Evolutionary conservation across 1,140 invertebrate genomes (phyloP), one percentile per base, ranked within the genome.

Genomic region (Drosophila fuyamai): DNA sequence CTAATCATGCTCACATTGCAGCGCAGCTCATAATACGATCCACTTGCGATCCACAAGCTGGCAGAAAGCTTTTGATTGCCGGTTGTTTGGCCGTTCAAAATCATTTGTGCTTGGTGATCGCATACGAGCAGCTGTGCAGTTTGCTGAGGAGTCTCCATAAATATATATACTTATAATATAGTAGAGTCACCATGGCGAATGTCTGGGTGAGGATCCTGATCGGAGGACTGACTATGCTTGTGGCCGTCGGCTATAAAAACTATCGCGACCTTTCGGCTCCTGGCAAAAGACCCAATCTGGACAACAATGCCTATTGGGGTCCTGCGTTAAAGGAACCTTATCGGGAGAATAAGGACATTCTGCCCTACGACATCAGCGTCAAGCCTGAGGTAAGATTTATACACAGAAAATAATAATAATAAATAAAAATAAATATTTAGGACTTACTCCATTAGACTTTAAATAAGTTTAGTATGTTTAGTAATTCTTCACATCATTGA

Each of bases 221-320:
- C 51, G 85, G 50, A 32, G 85, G 23, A n/a, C 7, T 90, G 23
- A 41, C 76, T 36, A 35, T 81, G 9, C 12, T 79, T 12, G 23
- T 68, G 6, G 81, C 76, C 8, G 29, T 91, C 0, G 65, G 73
- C 13, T 82, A 72, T 14, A 85, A 91, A 5, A 90, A 86, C 51
- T 91, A 89, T 35, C 67, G 68, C 1, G 81, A 91, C 10, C 40
- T 91, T 2, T 27, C 71, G 2, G 57, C 54, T 13, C 83, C 90
- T 5, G 74, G 81, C 27, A 78, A 81, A 50, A 56, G 66, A 5
- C 90, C 90, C 10, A 67, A 90, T 51, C 68, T 92, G 23, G 85
- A 90, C 74, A 72, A 57, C 38, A 76, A 80, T 16, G 86, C 71
- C 55, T 92, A 85, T 55, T 92, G 91, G 91, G 91, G 91, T 9